phyloP scores from a whole-genome alignment of 1,140 invertebrate genomes.

The Bombus pyrosoma region DNA sequence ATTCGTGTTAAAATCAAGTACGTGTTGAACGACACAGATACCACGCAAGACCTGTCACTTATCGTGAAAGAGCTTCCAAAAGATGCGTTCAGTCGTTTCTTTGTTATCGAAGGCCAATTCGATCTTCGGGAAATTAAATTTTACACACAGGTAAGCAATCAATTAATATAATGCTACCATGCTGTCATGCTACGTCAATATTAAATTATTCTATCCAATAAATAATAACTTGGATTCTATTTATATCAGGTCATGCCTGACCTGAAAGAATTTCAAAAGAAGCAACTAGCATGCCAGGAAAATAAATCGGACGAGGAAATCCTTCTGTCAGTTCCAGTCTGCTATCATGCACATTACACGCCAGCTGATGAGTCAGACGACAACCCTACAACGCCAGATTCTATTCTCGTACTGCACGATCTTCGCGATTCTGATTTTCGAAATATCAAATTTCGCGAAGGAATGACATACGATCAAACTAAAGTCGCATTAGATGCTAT shows the following conservation, averaged over 20 bases:
- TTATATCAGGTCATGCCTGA: constrained; percentile 85
- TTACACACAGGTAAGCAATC: constrained; percentile 87
- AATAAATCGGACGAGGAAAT: constrained; percentile 65
- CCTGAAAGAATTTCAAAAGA: constrained; percentile 83
- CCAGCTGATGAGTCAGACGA: constrained; percentile 81
- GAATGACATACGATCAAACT: constrained; percentile 86
- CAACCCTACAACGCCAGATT: constrained; percentile 83
- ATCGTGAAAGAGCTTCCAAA: constrained; percentile 90
- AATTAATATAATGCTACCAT: neutral
- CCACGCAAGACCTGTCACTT: constrained; percentile 81
- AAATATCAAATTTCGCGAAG: constrained; percentile 86
- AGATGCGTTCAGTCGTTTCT: constrained; percentile 89
- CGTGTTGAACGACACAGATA: constrained; percentile 72
- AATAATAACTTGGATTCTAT: constrained; percentile 25
- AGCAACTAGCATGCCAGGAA: constrained; percentile 71
- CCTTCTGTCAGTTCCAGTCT: constrained; percentile 85
- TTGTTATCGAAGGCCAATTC: constrained; percentile 91
- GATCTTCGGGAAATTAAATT: constrained; percentile 92
- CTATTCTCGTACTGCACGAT: constrained; percentile 86
- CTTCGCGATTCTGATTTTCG: constrained; percentile 83
- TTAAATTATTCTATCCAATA: neutral
- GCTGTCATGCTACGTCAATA: neutral
- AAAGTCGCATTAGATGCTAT: constrained; percentile 87
- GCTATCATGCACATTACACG: constrained; percentile 86
- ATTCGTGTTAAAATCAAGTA: constrained; percentile 67